These are phyloP conservation scores for Hesperia comma DNA, from an alignment of 2,888 invertebrate species.

Conservation along the genomic window DNA sequence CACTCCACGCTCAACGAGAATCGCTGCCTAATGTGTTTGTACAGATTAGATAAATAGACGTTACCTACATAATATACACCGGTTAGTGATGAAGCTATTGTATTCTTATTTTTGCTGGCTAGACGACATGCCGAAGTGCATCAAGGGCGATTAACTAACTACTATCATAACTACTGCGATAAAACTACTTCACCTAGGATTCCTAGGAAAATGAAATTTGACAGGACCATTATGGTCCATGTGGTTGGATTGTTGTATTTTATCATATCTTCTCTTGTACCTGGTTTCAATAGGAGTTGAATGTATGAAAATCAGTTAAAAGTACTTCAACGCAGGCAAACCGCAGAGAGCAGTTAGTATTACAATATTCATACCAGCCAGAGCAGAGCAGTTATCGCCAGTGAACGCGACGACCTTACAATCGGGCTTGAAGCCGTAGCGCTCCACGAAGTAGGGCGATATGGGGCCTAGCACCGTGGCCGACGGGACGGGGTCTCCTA, in stretches of 20 bases:
- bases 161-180: too few species aligned
- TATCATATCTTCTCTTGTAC: too few species aligned
- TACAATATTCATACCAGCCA: conserved; percentile 85
- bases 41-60: conserved; percentile 15
- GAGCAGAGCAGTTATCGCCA: conserved; percentile 96
- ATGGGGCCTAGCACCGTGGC: conserved; percentile 88
- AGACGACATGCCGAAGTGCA: too few species aligned
- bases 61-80: neutral
- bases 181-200: too few species aligned
- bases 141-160: too few species aligned
- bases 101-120: neutral
- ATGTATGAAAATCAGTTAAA: too few species aligned
- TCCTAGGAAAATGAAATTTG: too few species aligned
- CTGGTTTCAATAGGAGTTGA: too few species aligned
- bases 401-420: conserved; percentile 95
- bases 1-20: conserved; percentile 35
- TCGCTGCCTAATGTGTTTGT: conserved; percentile 25
- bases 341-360: too few species aligned
- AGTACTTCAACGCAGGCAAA: too few species aligned
- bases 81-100: neutral
- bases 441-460: conserved; percentile 91
- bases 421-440: conserved; percentile 92
- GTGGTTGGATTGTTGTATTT: too few species aligned
- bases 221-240: too few species aligned
- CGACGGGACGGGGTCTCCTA: conserved; percentile 90